Evolutionary conservation across 2,113 vertebrate genomes (phyloP).

Genomic region (Corvus hawaiiensis): DNA sequence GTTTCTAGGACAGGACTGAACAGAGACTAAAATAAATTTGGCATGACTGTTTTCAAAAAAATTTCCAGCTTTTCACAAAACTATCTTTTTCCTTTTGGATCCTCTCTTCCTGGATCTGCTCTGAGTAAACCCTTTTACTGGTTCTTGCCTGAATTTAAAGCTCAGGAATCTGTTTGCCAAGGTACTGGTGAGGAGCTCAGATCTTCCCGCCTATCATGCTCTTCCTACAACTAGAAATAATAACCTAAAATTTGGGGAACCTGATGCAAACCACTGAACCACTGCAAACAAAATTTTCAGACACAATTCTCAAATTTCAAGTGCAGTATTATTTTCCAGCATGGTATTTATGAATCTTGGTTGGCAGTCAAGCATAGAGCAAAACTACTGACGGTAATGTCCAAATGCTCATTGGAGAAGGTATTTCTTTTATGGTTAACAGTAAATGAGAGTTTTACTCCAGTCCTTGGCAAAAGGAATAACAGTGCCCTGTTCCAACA

Average conservation of each 20-base stretch:
- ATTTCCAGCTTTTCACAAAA: neutral
- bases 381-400: neutral
- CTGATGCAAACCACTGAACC: neutral
- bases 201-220: neutral
- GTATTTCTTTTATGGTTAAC: neutral
- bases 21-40: neutral
- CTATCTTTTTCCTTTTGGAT: neutral
- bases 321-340: neutral
- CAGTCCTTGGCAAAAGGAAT: neutral
- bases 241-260: neutral
- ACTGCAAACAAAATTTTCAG: neutral
- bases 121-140: neutral
- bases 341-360: neutral
- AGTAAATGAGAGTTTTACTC: neutral
- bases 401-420: neutral
- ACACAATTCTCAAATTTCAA: neutral
- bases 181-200: neutral
- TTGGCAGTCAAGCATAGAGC: neutral
- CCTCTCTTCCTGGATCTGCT: neutral
- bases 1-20: neutral
- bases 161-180: neutral
- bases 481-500: rapidly evolving
- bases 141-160: neutral
- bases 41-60: neutral
- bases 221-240: neutral